phyloP scores from a whole-genome alignment of 2,888 invertebrate genomes.

The Drosophila demipolita region DNA sequence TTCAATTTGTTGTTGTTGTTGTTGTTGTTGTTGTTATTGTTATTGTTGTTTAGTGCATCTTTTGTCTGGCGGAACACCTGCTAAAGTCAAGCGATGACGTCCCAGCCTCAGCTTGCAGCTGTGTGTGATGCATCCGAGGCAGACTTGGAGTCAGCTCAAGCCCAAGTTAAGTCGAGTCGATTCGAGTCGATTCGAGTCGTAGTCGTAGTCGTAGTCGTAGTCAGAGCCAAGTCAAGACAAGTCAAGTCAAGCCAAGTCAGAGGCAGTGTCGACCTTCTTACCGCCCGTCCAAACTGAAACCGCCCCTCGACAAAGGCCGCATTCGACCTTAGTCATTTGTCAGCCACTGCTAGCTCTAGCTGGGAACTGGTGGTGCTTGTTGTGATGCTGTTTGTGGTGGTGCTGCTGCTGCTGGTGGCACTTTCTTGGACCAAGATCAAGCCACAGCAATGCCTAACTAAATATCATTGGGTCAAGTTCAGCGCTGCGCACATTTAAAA shows the following conservation, averaged over 20 bases:
- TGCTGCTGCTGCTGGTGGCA: constrained; percentile 50
- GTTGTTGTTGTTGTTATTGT: constrained; percentile 50
- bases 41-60: constrained; percentile 50
- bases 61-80: constrained; percentile 77
- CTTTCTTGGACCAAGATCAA: constrained; percentile 74
- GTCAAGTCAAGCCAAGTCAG: constrained; percentile 60
- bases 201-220: not conserved
- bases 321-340: constrained; percentile 79
- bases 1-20: constrained; percentile 67
- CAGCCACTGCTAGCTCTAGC: constrained; percentile 56
- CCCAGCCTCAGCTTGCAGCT: constrained; percentile 61
- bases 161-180: constrained; percentile 16
- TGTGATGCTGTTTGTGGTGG: constrained; percentile 10
- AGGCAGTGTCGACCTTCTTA: constrained; percentile 73
- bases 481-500: constrained; percentile 67
- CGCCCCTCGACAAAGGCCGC: constrained; percentile 67
- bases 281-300: constrained; percentile 72
- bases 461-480: constrained; percentile 82
- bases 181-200: constrained; percentile 1
- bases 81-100: constrained; percentile 69
- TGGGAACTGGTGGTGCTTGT: constrained; percentile 47
- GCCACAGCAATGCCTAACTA: constrained; percentile 57
- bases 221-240: constrained; percentile 16
- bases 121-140: constrained; percentile 64
- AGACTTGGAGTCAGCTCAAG: constrained; percentile 49